Base-by-base conservation (phyloP, 2,888 invertebrate genomes). In the Drosophila crucigera region DNA sequence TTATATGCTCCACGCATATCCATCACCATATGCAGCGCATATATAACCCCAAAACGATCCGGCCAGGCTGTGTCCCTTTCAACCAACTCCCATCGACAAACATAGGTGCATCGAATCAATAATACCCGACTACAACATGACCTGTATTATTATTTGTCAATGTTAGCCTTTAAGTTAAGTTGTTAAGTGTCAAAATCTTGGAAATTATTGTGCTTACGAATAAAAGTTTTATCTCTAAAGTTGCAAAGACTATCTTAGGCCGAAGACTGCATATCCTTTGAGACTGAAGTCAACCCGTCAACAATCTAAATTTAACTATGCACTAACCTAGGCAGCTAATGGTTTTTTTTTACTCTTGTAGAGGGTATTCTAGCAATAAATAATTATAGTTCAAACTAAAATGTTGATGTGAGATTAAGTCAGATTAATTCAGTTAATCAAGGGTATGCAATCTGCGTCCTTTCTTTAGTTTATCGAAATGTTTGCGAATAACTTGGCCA, bases 1-100 rank as follows among this genome's bases (percentile, higher is more conserved):
- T 83, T 80, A 82, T 78, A 83, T 84, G 84, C 80, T 86, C 80
- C 83, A 82, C 72, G 85, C 85, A 79, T 75, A 84, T 84, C 83
- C 84, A 84, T 85, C 84, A 85, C 71, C 85, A 83, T 73, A 79
- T 84, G 85, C 76, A 72, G 80, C 60, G 56, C 33, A 58, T 71
- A 68, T 68, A 67, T 68, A 64, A 67, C 30, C 33, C 55, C 30
- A 55, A 39, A 39, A n/a, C 11, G 4, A 61, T 55, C 58, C 39
- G 50, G 33, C 50, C 62, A 50, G 22, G 50, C 62, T 22, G n/a
- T 33, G 53, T n/a, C 31, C 25, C 47, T 47, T 22, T 47, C 22
- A 47, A 16, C 22, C 22, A 47, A 25, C 47, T 47, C 7, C 22
- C 16, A 4, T 25, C 47, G 25, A 16, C 14, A 47, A 25, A 25